These are phyloP conservation scores for Echeneis naucrates DNA, from an alignment of 2,797 vertebrate genomes.

Conservation along the genomic window DNA sequence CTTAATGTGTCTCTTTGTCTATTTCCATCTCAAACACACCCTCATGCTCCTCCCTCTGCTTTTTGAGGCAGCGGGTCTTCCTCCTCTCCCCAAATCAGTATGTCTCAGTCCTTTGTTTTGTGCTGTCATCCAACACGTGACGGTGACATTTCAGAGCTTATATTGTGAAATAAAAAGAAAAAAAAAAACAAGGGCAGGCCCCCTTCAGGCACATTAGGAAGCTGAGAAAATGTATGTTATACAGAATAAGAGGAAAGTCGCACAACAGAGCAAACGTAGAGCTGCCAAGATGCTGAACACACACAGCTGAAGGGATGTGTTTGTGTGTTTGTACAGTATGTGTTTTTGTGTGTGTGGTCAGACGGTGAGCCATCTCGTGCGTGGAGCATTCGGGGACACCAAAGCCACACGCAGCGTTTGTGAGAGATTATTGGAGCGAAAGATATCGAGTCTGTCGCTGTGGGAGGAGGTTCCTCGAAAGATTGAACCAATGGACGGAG, in stretches of 20 bases:
- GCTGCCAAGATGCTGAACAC: background rate
- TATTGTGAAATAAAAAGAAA: conserved; percentile 27
- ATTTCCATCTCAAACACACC: conserved; percentile 48
- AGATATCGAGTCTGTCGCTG: conserved; percentile 80
- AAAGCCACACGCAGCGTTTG: conserved; percentile 78
- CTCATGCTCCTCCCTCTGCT: conserved; percentile 35
- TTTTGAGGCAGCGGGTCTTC: conserved; percentile 32
- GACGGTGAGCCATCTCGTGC: conserved; percentile 69
- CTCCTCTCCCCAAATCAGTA: conserved; percentile 57
- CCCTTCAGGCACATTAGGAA: conserved; percentile 17
- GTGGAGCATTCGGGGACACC: conserved; percentile 70
- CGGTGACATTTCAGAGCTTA: conserved; percentile 48
- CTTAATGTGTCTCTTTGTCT: conserved; percentile 52
- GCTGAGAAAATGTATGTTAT: conserved; percentile 19
- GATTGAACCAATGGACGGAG: conserved; percentile 66
- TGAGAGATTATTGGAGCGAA: conserved; percentile 85
- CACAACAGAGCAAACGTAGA: background rate
- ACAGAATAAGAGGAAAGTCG: conserved; percentile 10
- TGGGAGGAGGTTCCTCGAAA: conserved; percentile 83
- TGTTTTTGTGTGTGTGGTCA: conserved; percentile 35
- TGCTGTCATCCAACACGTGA: conserved; percentile 40
- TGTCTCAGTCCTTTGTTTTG: conserved; percentile 64
- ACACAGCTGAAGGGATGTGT: background rate
- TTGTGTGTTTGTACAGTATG: background rate
- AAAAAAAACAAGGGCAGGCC: too few relatives aligned